Evolutionary conservation across 2,888 invertebrate species (phyloP), one percentile per base, ranked within the genome.

Genomic region (Chydorus sphaericus): DNA sequence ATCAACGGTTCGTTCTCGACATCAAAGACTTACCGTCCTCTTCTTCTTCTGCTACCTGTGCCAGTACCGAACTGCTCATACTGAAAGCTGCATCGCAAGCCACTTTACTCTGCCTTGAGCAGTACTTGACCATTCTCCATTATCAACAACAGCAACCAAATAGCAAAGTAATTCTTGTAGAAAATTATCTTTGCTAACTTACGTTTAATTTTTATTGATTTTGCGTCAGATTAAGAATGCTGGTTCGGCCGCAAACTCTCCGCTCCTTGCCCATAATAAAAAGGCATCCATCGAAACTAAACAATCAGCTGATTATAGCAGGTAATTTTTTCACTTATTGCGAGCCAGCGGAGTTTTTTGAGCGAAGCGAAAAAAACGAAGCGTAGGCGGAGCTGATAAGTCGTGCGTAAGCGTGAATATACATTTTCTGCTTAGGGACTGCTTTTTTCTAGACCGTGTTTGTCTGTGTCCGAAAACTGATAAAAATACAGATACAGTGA

Each of bases 41-140:
- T 78, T 79, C 61, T 36, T 10, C 26, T 4, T 26, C 33, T 8
- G 36, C 36, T 3, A 50, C 31, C 16, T 31, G 29, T 28, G 30
- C 31, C 16, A 54, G 60, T 69, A 83, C 87, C 49, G 90, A 93
- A 68, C 72, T 94, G 57, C 70, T 94, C 58, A 70, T 91, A 57
- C 73, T 94, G 54, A 93, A 93, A 77, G 92, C 93, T 2, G 88
- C 89, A 0, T 87, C 91, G 0, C 83, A 85, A 52, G 87, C 91
- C 7, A 89, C 89, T 48, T 77, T 91, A 65, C 83, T 85, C 63
- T 88, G 89, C 65, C 75, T 94, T 48, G 83, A 87, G 63, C 88
- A 91, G 66, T 92, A 92, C 69, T 76, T 91, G 31, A 82, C 83
- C 63, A 83, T 91, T 62, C 74, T 93, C 55, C 88, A 91, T 63